Percentiles rank a stretch among this genome's conserved stretches.
phyloP scores from a whole-genome alignment of 2,888 invertebrate genomes.

The Phyto melanocephala region DNA sequence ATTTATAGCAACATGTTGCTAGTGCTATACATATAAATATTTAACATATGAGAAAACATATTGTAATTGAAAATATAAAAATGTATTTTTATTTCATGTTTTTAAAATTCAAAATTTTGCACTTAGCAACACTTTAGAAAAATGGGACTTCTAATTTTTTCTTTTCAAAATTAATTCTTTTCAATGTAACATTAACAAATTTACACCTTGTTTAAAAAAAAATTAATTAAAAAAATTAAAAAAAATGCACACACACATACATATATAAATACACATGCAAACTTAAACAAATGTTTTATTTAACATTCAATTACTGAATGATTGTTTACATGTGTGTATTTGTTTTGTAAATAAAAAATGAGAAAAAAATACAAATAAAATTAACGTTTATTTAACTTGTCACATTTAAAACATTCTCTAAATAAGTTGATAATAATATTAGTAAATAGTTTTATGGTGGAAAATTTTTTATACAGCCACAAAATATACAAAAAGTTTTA shows the following conservation, averaged over 20 bases:
- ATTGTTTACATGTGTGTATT: background rate
- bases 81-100: too few species aligned
- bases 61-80: too few species aligned
- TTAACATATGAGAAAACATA: too few species aligned
- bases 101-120: background rate
- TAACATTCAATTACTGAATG: background rate
- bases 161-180: too few species aligned
- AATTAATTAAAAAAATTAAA: background rate
- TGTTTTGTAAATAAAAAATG: background rate
- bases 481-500: background rate
- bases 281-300: background rate
- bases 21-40: too few species aligned
- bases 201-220: background rate
- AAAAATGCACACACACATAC: background rate
- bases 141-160: background rate
- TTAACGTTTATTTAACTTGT: conserved; percentile 18
- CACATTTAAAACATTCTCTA: background rate
- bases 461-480: background rate
- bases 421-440: conserved; percentile 3
- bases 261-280: background rate
- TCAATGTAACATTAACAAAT: background rate
- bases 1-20: too few species aligned
- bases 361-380: background rate
- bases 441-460: background rate
- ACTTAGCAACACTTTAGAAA: background rate